phyloP scores from a whole-genome alignment of 2,113 vertebrate genomes.

The Patagioenas fasciata region DNA sequence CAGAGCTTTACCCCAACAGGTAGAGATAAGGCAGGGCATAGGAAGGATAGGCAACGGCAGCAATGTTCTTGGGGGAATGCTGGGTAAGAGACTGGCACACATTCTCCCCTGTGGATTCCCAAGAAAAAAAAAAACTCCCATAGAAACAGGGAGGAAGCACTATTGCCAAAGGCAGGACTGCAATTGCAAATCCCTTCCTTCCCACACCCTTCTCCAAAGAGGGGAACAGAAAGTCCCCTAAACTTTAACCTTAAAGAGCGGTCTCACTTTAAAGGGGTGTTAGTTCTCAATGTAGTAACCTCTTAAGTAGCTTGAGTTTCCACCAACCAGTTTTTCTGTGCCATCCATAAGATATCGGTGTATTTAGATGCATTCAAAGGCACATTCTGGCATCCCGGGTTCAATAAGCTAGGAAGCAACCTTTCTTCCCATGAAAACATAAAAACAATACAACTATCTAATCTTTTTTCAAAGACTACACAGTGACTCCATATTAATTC shows the following conservation, averaged over 20 bases:
- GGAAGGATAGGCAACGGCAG: neutral
- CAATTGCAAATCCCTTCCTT: neutral
- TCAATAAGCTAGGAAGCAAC: neutral
- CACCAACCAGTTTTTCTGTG: neutral
- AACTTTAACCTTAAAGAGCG: neutral
- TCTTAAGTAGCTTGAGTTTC: neutral
- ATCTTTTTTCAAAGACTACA: neutral
- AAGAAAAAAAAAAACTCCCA: neutral
- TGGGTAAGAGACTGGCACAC: neutral
- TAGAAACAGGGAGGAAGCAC: neutral
- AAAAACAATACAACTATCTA: neutral
- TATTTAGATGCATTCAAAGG: neutral
- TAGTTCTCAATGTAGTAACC: neutral
- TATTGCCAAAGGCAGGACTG: neutral
- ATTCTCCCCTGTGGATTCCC: neutral
- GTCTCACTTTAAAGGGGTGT: neutral
- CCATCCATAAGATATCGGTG: neutral
- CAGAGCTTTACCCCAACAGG: neutral
- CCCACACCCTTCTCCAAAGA: neutral
- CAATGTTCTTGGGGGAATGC: neutral
- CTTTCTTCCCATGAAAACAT: neutral
- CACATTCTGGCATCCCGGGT: neutral
- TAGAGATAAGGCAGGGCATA: neutral
- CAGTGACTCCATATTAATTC: neutral
- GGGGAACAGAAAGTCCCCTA: neutral